Base-by-base conservation (phyloP, 1,140 invertebrate genomes). In the Pseudoatta argentina region DNA sequence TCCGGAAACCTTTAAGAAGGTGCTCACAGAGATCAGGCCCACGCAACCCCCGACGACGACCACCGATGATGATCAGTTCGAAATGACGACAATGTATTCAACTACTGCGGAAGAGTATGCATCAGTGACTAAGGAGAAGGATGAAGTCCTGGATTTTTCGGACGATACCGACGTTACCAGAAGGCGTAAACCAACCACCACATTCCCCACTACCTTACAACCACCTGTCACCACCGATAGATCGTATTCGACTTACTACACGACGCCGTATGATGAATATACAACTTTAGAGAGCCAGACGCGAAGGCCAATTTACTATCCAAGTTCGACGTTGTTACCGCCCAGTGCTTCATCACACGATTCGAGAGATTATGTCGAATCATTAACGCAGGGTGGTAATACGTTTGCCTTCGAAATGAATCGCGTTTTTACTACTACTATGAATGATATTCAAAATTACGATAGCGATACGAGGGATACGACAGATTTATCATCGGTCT, bases 91-190 rank as follows among this genome's bases (percentile, higher is more conserved):
- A 39, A 4, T 73, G 0, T 91, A 86, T 18, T 87, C 93, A 10
- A 94, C 93, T 0, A 95, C 87, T 4, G 93, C 88, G 10, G 94
- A 95, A 44, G 95, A 95, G 61, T 94, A 94, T 79, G 92, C 94
- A 2, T 96, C 96, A 3, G 96, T 96, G 0, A 95, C 96, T 0
- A 96, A 96, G 79, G 96, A 97, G 87, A 97, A 97, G 77, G 97
- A 97, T 82, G 97, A 98, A 94, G 96, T 97, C 12, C 91, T 98
- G 51, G 97, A 97, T 78, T 98, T 97, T 92, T 97, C 97, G 3
- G 97, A 97, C 85, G 97, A 96, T 12, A 94, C 92, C 16, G 93
- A 94, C 76, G 86, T 92, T 48, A 39, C 88, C 86, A 86, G 93
- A 94, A 92, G 95, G 92, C 91, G 92, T 64, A 95, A 95, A 83